A percentile compares a stretch with the other conserved stretches of the same genome.
Conservation (phyloP, 2,113 vertebrate species). For the Cebidichthys violaceus region DNA sequence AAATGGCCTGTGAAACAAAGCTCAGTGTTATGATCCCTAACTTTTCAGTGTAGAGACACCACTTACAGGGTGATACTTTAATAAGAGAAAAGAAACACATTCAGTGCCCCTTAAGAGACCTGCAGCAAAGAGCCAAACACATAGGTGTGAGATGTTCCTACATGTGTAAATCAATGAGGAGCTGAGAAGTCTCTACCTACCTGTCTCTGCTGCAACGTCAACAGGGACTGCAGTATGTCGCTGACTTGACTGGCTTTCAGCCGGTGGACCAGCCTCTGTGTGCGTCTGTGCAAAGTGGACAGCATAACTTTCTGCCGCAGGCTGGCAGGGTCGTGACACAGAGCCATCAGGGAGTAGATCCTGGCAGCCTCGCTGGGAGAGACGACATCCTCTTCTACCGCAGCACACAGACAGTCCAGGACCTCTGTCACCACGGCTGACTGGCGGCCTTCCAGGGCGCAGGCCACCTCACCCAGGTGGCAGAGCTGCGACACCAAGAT, state of each 20-base stretch:
- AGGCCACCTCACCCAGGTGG: conserved; percentile 49
- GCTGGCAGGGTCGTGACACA: conserved; percentile 14
- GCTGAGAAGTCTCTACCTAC: not conserved
- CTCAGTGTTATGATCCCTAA: not conserved
- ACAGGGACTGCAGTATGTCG: conserved; percentile 20
- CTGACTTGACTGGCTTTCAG: conserved; percentile 40
- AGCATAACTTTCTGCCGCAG: conserved; percentile 25
- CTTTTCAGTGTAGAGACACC: not conserved
- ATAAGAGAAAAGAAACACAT: not conserved
- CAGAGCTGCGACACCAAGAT: conserved; percentile 42
- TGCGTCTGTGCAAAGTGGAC: conserved; percentile 36
- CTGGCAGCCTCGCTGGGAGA: conserved; percentile 25
- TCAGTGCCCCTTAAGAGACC: not conserved
- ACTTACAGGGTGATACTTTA: not conserved
- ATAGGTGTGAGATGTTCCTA: not conserved
- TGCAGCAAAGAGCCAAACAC: not conserved
- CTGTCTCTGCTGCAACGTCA: conserved; percentile 33
- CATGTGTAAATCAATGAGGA: not conserved
- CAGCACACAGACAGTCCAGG: conserved; percentile 22
- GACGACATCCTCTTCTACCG: conserved; percentile 1
- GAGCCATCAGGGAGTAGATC: conserved; percentile 51
- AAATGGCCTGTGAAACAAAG: conserved; percentile 38
- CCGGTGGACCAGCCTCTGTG: conserved; percentile 31
- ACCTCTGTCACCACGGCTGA: conserved; percentile 23
- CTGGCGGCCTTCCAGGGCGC: conserved; percentile 32